Conservation (phyloP, 1,140 invertebrate genomes). For the Orussus abietinus region DNA sequence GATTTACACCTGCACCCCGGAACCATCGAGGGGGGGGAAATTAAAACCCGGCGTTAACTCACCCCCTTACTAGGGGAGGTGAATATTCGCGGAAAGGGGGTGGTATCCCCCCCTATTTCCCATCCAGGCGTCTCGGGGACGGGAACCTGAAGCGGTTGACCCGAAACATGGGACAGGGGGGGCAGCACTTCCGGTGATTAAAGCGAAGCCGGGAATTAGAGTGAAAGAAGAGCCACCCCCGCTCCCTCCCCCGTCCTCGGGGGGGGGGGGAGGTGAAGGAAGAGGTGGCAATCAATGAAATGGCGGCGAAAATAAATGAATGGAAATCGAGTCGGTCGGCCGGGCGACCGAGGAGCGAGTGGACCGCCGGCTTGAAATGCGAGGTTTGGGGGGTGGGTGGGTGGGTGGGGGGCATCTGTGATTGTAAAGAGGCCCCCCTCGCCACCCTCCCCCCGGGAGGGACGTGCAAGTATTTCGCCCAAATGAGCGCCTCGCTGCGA, state of each 20-base stretch:
- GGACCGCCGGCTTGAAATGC: neutral
- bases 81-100: no score
- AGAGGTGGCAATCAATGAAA: slow-evolving; percentile 45
- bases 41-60: no score
- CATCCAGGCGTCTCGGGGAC: no score
- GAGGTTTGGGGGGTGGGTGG: slow-evolving; percentile 16
- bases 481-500: no score
- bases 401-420: slow-evolving; percentile 35
- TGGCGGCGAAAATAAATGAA: slow-evolving; percentile 50
- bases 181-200: slow-evolving; percentile 42
- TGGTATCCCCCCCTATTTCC: no score
- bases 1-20: no score
- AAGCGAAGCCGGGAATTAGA: slow-evolving; percentile 42
- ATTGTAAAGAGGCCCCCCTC: slow-evolving; percentile 37
- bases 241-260: no score
- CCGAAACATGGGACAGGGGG: slow-evolving; percentile 19
- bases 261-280: slow-evolving; percentile 1
- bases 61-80: no score
- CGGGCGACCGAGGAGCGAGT: slow-evolving; percentile 19
- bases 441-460: slow-evolving; percentile 16
- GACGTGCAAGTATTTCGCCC: slow-evolving; percentile 5
- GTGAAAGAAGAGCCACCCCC: slow-evolving; percentile 26
- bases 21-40: no score
- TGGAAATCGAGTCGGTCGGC: slow-evolving; percentile 43
- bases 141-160: slow-evolving; percentile 35